These are phyloP conservation scores for Euzetes globulus DNA, from an alignment of 2,888 invertebrate species.

Conservation along the genomic window DNA sequence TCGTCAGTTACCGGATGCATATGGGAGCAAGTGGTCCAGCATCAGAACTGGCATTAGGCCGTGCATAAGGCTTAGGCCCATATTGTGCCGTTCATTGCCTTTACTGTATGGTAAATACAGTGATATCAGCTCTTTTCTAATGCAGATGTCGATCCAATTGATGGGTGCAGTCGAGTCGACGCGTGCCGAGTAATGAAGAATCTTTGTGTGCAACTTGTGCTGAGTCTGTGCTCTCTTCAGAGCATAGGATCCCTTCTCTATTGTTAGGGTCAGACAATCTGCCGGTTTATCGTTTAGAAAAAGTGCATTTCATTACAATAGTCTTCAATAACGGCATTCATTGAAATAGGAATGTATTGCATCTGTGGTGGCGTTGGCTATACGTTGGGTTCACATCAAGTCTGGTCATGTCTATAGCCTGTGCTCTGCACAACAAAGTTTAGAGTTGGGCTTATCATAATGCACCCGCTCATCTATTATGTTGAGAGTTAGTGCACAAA, in stretches of 20 bases:
- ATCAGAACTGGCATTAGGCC: background rate
- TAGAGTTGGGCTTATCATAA: slow-evolving; percentile 12
- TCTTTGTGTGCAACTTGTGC: slow-evolving; percentile 26
- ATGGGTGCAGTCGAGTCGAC: slow-evolving; percentile 2
- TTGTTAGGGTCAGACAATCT: slow-evolving; percentile 18
- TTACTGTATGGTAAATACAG: background rate
- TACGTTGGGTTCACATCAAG: background rate
- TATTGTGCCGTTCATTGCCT: background rate
- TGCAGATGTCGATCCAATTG: slow-evolving; percentile 8
- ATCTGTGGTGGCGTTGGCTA: slow-evolving; percentile 23
- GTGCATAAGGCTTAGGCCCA: background rate
- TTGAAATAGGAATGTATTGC: slow-evolving; percentile 13
- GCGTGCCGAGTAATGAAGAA: slow-evolving; percentile 8
- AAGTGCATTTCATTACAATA: slow-evolving; percentile 26
- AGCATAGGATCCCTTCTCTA: slow-evolving; percentile 12
- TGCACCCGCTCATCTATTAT: slow-evolving; percentile 12
- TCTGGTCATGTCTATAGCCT: background rate
- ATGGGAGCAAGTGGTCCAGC: slow-evolving; percentile 10
- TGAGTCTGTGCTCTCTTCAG: background rate
- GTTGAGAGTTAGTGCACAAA: slow-evolving; percentile 14
- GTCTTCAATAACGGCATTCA: slow-evolving; percentile 23
- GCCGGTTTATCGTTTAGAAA: slow-evolving; percentile 10
- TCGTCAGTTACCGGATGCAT: slow-evolving; percentile 6
- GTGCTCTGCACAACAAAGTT: background rate
- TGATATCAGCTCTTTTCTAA: slow-evolving; percentile 14